Conservation (phyloP, 2,797 vertebrate species). For the Chelonia mydas region DNA sequence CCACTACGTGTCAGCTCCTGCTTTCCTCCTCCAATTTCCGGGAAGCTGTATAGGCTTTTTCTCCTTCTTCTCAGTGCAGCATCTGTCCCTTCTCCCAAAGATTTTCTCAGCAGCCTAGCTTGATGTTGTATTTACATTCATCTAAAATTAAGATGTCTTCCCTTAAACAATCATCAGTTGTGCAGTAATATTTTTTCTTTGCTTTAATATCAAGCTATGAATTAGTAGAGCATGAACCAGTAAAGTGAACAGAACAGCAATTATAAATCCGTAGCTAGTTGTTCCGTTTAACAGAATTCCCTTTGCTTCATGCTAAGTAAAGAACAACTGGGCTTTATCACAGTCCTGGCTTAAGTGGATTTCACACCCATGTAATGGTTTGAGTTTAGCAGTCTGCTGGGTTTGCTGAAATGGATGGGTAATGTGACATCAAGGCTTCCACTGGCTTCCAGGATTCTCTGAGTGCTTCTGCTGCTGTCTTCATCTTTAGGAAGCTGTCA, state of each 20-base stretch:
- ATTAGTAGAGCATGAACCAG: background rate
- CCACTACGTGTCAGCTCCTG: background rate
- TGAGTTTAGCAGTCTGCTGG: background rate
- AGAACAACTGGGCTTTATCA: background rate
- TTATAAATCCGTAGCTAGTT: background rate
- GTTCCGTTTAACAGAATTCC: background rate
- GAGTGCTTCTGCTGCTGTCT: background rate
- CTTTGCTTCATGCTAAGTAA: background rate
- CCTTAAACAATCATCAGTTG: background rate
- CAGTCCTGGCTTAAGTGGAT: background rate
- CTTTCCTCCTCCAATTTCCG: background rate
- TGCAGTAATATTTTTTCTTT: background rate
- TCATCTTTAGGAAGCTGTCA: background rate
- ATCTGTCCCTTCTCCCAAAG: background rate
- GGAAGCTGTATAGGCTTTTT: background rate
- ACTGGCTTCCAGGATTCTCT: background rate
- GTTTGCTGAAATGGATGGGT: background rate
- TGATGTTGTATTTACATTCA: background rate
- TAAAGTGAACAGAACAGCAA: background rate
- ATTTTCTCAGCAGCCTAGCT: background rate
- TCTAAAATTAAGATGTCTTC: background rate
- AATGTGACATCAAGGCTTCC: background rate
- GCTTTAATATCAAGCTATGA: background rate
- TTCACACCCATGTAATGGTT: background rate
- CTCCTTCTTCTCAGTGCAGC: background rate